phyloP scores from a whole-genome alignment of 2,113 vertebrate species.

The Capricornis sumatraensis region DNA sequence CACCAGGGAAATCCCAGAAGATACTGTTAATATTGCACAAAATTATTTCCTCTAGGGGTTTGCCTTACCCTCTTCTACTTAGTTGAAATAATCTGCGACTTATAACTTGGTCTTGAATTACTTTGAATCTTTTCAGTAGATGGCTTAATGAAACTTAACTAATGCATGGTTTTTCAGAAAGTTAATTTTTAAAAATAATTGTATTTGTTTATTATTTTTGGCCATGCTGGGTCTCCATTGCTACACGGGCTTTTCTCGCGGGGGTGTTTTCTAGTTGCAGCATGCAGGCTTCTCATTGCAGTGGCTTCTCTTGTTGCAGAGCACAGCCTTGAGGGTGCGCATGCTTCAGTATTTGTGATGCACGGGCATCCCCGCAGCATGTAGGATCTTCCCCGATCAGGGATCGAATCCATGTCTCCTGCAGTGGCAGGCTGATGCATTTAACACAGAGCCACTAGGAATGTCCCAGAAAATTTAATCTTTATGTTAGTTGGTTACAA shows the following conservation, averaged over 20 bases:
- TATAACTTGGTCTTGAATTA: not conserved
- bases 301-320: not conserved
- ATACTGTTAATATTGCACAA: slow-evolving; percentile 24
- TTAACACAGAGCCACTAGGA: not conserved
- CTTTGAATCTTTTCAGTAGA: slow-evolving; percentile 25
- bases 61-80: not conserved
- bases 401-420: not conserved
- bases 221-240: not conserved
- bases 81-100: not conserved
- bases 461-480: not conserved
- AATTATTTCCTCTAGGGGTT: not conserved
- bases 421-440: not conserved
- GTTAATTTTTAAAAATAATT: not conserved
- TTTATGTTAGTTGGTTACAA: slow-evolving; percentile 3
- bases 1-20: not conserved
- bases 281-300: not conserved
- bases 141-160: slow-evolving; percentile 18
- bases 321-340: not conserved
- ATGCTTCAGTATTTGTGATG: not conserved
- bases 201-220: not conserved
- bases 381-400: not conserved
- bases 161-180: not conserved
- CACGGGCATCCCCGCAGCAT: not conserved
- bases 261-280: not conserved
- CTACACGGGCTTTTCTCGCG: fast-evolving